phyloP scores from a whole-genome alignment of 2,113 vertebrate species.

The Tricholaema leucomelas region DNA sequence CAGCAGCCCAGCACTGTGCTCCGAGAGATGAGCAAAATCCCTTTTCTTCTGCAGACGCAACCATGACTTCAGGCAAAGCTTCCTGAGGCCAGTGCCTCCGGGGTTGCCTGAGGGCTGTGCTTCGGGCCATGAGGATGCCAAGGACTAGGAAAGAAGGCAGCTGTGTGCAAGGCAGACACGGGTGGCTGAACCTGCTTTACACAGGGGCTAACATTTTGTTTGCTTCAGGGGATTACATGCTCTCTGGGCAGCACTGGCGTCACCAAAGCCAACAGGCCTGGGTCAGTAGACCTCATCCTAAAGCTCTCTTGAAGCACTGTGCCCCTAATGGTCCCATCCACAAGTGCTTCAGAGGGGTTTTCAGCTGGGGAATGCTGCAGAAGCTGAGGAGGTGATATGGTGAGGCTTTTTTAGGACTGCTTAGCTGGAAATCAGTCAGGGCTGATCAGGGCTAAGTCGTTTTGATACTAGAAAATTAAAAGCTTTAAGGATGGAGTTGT shows the following conservation, averaged over 20 bases:
- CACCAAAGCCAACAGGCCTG: neutral
- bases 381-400: neutral
- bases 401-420: neutral
- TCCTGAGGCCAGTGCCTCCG: fast-evolving
- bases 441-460: neutral
- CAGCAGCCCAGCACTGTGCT: neutral
- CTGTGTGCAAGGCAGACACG: neutral
- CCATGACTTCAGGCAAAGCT: neutral
- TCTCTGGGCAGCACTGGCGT: neutral
- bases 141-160: neutral
- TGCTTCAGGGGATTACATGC: neutral
- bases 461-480: neutral
- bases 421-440: neutral
- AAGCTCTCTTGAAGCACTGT: neutral
- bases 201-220: neutral
- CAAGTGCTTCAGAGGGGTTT: neutral
- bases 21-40: neutral
- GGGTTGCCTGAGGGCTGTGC: neutral
- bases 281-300: neutral
- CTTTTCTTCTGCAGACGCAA: neutral
- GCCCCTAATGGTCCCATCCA: neutral
- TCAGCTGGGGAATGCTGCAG: neutral
- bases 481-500: neutral
- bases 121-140: fast-evolving
- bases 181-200: neutral